Evolutionary conservation across 2,888 invertebrate species (phyloP), one percentile per base, ranked within the genome.

Genomic region (Creontiades dilutus): DNA sequence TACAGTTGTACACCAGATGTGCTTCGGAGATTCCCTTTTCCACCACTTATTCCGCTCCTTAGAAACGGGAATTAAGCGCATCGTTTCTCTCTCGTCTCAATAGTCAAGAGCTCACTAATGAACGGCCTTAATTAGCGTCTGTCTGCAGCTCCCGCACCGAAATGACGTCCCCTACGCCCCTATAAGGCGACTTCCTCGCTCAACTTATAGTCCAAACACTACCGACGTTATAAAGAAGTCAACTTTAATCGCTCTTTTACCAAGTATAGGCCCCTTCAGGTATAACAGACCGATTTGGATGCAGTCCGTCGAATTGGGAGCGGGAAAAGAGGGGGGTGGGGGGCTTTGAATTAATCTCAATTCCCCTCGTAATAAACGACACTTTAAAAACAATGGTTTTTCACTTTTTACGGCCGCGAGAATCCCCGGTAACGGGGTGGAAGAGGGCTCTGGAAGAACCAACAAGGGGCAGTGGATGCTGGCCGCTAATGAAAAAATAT

Each of bases 401-500:
- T 84, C 84, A 55, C 28, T 61, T 85, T 61, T 85, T 85, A 16
- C 14, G 37, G 12, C 85, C 84, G 28, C 76, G 27, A 5, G 61
- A n/a, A 14, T 76, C 84, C 55, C 16, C 13, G 37, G 55, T 28
- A 27, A 27, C 1, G n/a, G 55, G 28, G 84, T 46, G 16, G 85
- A 19, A 52, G 37, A n/a, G n/a, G 85, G 57, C 27, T 28, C 11
- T 55, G 28, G 86, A 75, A 86, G 28, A 86, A 75, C 37, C 16
- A 86, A 75, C 46, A 75, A 86, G 86, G 46, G 68, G 37, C 16
- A n/a, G 48, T 19, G 19, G n/a, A 86, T 75, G 47, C 27, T 47
- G 55, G 75, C 37, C 75, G 86, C 86, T 86, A 86, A 86, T 86
- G 86, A 86, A 86, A 86, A 86, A 86, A 86, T 86, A 86, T 86